Evolutionary conservation across 2,888 invertebrate genomes (phyloP), one percentile per base, ranked within the genome.

Genomic region (Apantesis nais): DNA sequence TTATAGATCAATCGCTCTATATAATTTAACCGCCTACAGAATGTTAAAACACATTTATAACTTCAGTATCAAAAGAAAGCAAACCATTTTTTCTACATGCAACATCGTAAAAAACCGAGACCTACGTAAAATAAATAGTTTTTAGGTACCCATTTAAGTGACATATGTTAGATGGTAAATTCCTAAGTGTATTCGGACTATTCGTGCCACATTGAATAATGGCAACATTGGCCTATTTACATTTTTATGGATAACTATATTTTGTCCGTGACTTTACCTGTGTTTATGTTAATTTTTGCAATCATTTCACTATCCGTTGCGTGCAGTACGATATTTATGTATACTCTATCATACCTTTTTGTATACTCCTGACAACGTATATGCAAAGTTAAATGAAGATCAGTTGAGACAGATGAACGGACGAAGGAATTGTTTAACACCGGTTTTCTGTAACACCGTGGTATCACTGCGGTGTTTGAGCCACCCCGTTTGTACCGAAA

Each of bases 121-220:
- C 1, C 1, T 55, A 55, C 25, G 55, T 55, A 55, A 55, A 55
- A 12, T 12, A 55, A 55, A 55, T 55, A 55, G 55, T 55, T 25
- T 55, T 55, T 55, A 55, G 55, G 55, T 25, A 25, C 5, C 41
- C 29, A 19, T 41, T 11, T 25, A 19, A 19, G 62, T 63, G 41
- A 41, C 29, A 29, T 29, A 67, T 78, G 76, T 66, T 64, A 12
- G 63, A 69, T 70, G n/a, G 67, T 72, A 68, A 71, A 78, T 73
- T 78, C 63, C 70, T 76, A 48, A 72, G 60, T 39, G n/a, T 70
- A 67, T 76, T 74, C 75, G 60, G 41, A 19, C 66, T 55, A 71
- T 73, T 72, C 62, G 65, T 60, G 55, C 16, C 48, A 78, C 29
- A 25, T 73, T 81, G 63, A 73, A 70, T 78, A 68, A 72, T 71